Evolutionary conservation across 2,888 invertebrate species (phyloP).

Genomic region (Amorpha juglandis): DNA sequence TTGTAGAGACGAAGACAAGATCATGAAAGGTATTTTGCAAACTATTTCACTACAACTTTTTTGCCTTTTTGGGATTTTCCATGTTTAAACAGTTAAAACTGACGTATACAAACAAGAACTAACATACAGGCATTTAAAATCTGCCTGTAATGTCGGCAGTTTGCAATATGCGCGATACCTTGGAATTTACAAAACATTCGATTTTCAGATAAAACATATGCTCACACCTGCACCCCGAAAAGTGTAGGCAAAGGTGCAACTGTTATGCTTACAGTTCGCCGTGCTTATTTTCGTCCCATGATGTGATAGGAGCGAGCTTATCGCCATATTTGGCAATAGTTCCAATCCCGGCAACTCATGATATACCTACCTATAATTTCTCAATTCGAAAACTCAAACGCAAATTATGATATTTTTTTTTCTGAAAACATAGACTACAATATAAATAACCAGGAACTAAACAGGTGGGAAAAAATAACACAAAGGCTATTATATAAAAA

Average conservation of each 20-base stretch:
- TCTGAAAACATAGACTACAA: too few species aligned
- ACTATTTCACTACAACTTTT: not conserved
- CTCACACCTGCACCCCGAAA: too few species aligned
- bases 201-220: not conserved
- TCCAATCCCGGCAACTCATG: too few species aligned
- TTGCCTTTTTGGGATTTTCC: not conserved
- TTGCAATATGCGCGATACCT: not conserved
- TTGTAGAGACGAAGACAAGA: slow-evolving; percentile 76
- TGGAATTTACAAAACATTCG: slow-evolving; percentile 12
- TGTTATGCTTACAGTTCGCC: too few species aligned
- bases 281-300: too few species aligned
- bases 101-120: not conserved
- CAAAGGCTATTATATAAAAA: not conserved
- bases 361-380: too few species aligned
- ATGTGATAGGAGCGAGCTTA: too few species aligned
- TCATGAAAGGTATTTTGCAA: slow-evolving; percentile 61
- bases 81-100: not conserved
- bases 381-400: too few species aligned
- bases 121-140: not conserved
- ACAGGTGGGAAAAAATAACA: not conserved
- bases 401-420: too few species aligned
- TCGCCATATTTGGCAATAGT: too few species aligned
- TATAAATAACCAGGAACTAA: not conserved
- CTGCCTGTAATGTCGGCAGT: not conserved
- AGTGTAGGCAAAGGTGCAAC: too few species aligned